Conservation (phyloP, 2,797 vertebrate species). For the Acrocephalus scirpaceus region DNA sequence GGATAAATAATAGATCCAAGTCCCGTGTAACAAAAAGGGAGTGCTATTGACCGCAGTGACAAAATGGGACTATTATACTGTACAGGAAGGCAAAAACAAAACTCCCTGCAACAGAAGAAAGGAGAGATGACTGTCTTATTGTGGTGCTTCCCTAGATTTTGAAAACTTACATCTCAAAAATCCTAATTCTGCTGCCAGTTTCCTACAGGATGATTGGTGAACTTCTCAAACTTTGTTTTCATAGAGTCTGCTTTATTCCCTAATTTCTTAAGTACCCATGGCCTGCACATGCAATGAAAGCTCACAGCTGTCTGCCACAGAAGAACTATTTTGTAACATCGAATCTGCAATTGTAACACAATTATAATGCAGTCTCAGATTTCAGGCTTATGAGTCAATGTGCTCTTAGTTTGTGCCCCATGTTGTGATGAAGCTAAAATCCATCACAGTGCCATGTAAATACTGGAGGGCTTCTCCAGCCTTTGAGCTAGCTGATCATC, state of each 20-base stretch:
- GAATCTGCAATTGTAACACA: not conserved
- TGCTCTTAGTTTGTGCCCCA: not conserved
- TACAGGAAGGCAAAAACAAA: not conserved
- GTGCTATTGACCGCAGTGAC: not conserved
- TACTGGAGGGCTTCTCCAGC: not conserved
- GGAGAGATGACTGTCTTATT: not conserved
- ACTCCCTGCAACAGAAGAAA: not conserved
- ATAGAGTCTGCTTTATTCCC: not conserved
- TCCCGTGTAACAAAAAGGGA: not conserved
- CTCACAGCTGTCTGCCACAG: not conserved
- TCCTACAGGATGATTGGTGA: not conserved
- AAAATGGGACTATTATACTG: not conserved
- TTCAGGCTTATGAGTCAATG: not conserved
- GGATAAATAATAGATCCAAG: conserved; percentile 28
- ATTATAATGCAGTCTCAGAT: not conserved
- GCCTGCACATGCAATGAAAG: not conserved
- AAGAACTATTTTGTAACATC: conserved; percentile 6
- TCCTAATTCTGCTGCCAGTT: not conserved
- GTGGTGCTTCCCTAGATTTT: not conserved
- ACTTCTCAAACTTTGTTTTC: not conserved
- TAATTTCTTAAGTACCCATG: not conserved
- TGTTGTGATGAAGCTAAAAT: not conserved
- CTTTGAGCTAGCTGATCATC: conserved; percentile 15
- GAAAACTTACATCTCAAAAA: not conserved
- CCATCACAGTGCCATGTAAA: not conserved